Percentiles rank a stretch among this genome's conserved stretches.
phyloP scores from a whole-genome alignment of 1,140 invertebrate genomes.

The Cecropterus lyciades region DNA sequence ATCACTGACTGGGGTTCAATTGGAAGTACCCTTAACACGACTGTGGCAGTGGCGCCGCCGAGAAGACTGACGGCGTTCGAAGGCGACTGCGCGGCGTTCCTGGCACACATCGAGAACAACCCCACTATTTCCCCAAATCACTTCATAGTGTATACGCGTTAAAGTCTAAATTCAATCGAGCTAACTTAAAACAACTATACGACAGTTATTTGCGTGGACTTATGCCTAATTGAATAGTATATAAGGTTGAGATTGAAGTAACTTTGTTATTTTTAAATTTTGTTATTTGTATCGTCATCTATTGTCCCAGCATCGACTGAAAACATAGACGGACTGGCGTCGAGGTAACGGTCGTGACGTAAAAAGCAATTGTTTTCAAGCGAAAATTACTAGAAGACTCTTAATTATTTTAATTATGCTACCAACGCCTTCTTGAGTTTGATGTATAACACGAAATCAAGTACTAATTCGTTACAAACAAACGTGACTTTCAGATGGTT shows the following conservation, averaged over 20 bases:
- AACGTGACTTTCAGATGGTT: not conserved
- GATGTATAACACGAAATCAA: not conserved
- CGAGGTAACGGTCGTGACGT: constrained; percentile 22
- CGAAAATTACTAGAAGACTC: constrained; percentile 12
- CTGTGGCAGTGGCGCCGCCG: constrained; percentile 65
- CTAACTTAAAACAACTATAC: not conserved
- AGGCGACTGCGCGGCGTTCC: constrained; percentile 62
- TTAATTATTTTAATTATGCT: constrained; percentile 28
- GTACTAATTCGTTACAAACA: not conserved
- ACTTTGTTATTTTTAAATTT: constrained; percentile 8
- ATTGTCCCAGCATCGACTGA: constrained; percentile 46
- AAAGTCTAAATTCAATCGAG: constrained; percentile 45
- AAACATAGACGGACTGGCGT: constrained; percentile 46
- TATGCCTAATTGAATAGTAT: constrained; percentile 6
- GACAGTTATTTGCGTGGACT: not conserved
- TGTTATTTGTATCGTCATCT: constrained; percentile 11
- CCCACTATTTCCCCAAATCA: constrained; percentile 28
- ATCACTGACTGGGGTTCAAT: constrained; percentile 46
- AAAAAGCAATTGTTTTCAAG: constrained; percentile 11
- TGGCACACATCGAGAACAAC: constrained; percentile 45
- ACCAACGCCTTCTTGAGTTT: not conserved
- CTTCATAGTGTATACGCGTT: constrained; percentile 32
- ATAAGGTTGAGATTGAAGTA: constrained; percentile 34
- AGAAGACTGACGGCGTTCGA: constrained; percentile 54
- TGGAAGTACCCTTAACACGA: constrained; percentile 45